Conservation (phyloP, 2,888 invertebrate genomes). For the Limnephilus marmoratus region DNA sequence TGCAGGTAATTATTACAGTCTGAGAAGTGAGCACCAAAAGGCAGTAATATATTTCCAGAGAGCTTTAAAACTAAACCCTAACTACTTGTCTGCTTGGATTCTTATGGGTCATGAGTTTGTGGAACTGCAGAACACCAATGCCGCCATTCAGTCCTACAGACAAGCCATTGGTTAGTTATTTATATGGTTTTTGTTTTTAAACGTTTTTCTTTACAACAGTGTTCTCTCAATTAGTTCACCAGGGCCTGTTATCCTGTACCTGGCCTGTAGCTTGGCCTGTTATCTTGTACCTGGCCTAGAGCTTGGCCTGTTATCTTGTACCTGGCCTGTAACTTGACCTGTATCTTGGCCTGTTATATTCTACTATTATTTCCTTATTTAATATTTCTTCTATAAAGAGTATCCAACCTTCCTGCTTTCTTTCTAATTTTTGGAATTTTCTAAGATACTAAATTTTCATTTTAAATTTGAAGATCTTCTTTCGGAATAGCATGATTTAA, state of each 20-base stretch:
- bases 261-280: background rate
- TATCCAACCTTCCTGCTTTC: background rate
- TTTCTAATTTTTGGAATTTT: background rate
- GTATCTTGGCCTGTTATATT: background rate
- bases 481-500: too few relatives aligned
- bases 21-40: conserved; percentile 96
- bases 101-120: conserved; percentile 99
- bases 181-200: background rate
- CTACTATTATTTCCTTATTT: background rate
- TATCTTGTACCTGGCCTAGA: background rate
- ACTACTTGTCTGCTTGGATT: conserved; percentile 97
- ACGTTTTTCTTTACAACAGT: too few relatives aligned
- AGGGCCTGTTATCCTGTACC: background rate
- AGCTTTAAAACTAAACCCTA: conserved; percentile 94
- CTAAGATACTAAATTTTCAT: background rate
- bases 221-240: too few relatives aligned
- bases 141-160: conserved; percentile 98
- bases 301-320: too few relatives aligned
- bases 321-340: too few relatives aligned
- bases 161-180: conserved; percentile 90
- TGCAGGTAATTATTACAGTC: conserved; percentile 96
- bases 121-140: conserved; percentile 98
- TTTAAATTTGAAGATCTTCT: too few relatives aligned
- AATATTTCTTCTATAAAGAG: too few relatives aligned
- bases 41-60: conserved; percentile 98